Evolutionary conservation across 2,113 vertebrate genomes (phyloP).

Genomic region (Nettapus auritus): DNA sequence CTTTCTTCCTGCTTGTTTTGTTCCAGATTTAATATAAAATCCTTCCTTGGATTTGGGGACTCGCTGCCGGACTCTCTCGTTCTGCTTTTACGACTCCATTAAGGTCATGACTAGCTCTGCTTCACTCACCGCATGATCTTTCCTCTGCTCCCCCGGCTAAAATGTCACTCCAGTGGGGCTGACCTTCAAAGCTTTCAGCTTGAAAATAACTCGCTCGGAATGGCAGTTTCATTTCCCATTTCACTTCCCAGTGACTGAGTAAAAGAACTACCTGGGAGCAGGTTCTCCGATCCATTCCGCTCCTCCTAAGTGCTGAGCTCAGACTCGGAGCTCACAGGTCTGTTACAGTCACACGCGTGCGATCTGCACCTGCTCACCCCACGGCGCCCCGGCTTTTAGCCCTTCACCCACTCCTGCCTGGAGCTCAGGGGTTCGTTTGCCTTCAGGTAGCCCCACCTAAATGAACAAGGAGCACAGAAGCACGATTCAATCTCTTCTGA

Average conservation of each 20-base stretch:
- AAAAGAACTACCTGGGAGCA: background rate
- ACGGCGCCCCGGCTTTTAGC: background rate
- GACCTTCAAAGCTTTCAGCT: constrained; percentile 61
- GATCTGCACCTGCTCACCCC: background rate
- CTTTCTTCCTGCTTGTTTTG: background rate
- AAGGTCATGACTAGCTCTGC: constrained; percentile 24
- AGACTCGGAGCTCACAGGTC: background rate
- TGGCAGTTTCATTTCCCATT: background rate
- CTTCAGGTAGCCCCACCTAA: background rate
- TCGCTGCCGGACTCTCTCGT: background rate
- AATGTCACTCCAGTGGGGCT: constrained; percentile 20
- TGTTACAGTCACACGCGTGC: background rate
- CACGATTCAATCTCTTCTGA: background rate
- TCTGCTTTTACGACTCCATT: constrained; percentile 20
- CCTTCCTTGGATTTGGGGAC: background rate
- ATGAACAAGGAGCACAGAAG: background rate
- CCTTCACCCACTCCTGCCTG: background rate
- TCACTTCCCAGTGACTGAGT: background rate
- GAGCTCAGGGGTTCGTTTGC: background rate
- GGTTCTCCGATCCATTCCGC: background rate
- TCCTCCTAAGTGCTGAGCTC: background rate
- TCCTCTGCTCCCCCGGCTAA: constrained; percentile 19
- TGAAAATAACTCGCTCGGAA: constrained; percentile 49
- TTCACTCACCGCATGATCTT: constrained; percentile 5
- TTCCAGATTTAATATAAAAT: background rate